Conservation (phyloP, 2,888 invertebrate genomes). For the Lithosia quadra region DNA sequence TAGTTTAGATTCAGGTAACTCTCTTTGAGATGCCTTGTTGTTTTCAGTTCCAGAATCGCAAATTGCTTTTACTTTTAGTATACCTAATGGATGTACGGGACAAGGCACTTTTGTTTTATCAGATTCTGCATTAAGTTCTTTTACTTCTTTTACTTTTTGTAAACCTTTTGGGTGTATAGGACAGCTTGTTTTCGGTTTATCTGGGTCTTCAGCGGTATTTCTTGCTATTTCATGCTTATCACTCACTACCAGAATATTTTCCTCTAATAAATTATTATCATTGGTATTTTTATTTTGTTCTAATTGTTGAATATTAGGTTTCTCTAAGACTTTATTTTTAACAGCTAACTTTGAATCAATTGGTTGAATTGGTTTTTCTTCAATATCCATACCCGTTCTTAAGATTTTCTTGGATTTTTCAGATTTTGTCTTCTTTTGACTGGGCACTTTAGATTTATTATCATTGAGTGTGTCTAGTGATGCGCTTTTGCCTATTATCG, state of each 20-base stretch:
- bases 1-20: not conserved
- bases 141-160: constrained; percentile 6
- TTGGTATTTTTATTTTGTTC: constrained; percentile 9
- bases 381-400: constrained; percentile 19
- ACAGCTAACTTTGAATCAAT: constrained; percentile 25
- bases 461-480: constrained; percentile 39
- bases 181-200: not conserved
- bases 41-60: not conserved
- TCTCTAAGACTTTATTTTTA: constrained; percentile 15
- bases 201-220: not conserved
- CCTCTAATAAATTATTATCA: constrained; percentile 3
- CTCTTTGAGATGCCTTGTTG: not conserved
- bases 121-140: not conserved
- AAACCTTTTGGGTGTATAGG: constrained; percentile 10
- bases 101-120: constrained; percentile 7
- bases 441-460: constrained; percentile 31
- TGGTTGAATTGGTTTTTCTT: constrained; percentile 20
- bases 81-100: constrained; percentile 8
- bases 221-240: constrained; percentile 3
- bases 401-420: constrained; percentile 39
- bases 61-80: not conserved
- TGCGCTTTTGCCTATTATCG: constrained; percentile 44
- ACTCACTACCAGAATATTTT: not conserved
- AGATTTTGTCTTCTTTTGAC: constrained; percentile 45
- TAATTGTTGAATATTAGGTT: constrained; percentile 5